Evolutionary conservation across 2,888 invertebrate genomes (phyloP).

Genomic region (Sesia apiformis): DNA sequence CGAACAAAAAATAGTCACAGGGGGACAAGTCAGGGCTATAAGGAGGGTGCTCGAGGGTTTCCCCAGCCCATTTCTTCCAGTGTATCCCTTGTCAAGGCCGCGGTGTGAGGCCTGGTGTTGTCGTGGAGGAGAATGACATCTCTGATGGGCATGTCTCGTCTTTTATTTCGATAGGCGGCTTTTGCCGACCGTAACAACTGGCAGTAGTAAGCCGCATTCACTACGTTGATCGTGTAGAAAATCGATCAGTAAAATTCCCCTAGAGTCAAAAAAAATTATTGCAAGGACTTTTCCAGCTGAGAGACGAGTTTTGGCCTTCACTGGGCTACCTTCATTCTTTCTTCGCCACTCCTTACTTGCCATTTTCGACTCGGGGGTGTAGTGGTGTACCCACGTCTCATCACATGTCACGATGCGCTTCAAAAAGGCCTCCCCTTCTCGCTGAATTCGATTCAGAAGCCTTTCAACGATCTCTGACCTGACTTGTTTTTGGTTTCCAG

Average conservation of each 20-base stretch:
- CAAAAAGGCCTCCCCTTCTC: background rate
- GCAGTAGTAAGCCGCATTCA: background rate
- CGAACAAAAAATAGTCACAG: no score
- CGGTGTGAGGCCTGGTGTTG: no score
- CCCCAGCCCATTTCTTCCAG: no score
- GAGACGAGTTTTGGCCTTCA: no score
- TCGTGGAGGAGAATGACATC: no score
- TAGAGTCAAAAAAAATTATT: background rate
- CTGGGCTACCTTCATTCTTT: no score
- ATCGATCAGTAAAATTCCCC: background rate
- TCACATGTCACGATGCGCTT: background rate
- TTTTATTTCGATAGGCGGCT: no score
- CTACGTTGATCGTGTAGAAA: background rate
- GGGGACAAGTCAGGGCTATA: no score
- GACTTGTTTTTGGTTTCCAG: background rate
- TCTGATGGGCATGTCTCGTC: no score
- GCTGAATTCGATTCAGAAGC: background rate
- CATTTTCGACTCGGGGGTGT: background rate
- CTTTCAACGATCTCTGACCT: background rate
- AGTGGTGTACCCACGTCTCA: background rate
- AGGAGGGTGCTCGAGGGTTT: background rate
- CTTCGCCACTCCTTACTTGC: background rate
- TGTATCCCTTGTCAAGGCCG: no score
- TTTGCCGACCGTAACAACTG: no score
- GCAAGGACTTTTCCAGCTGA: no score